Percentiles rank a stretch among this genome's conserved stretches.
Conservation (phyloP, 1,140 invertebrate species). For the Zelostemma sp. region DNA sequence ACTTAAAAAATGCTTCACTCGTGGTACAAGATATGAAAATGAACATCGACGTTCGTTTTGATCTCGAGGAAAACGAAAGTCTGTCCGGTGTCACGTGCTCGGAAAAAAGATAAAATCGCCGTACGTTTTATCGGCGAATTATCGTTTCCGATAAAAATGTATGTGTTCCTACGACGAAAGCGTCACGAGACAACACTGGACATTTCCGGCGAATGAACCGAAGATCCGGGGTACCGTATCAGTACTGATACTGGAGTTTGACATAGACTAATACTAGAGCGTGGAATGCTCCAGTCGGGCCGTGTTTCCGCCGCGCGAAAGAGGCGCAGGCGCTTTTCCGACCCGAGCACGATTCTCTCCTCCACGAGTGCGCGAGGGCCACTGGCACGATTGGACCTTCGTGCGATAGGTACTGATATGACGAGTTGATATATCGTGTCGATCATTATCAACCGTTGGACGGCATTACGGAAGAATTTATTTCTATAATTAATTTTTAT, state of each 20-base stretch:
- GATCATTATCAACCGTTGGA: not conserved
- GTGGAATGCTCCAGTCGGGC: slow-evolving; percentile 54
- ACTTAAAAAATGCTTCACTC: too few species aligned
- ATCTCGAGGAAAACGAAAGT: not conserved
- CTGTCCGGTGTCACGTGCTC: not conserved
- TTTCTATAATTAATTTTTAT: not conserved
- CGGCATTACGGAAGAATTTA: not conserved
- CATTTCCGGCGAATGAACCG: slow-evolving; percentile 50
- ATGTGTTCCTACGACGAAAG: not conserved
- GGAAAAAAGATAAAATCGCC: not conserved
- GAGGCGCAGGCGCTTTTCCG: slow-evolving; percentile 44
- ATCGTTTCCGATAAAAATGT: not conserved
- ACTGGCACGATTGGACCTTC: not conserved
- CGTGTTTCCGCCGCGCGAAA: slow-evolving; percentile 50
- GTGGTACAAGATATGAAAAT: too few species aligned
- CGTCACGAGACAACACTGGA: slow-evolving; percentile 10
- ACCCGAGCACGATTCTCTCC: slow-evolving; percentile 35
- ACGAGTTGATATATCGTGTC: not conserved
- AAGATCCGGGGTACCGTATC: slow-evolving; percentile 63
- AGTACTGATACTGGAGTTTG: slow-evolving; percentile 65
- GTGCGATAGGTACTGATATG: slow-evolving; percentile 1
- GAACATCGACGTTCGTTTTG: too few species aligned
- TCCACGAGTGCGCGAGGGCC: slow-evolving; percentile 26
- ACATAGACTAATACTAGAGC: slow-evolving; percentile 60
- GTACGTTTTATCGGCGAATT: not conserved